phyloP scores from a whole-genome alignment of 2,888 invertebrate species.

The Boloria selene region DNA sequence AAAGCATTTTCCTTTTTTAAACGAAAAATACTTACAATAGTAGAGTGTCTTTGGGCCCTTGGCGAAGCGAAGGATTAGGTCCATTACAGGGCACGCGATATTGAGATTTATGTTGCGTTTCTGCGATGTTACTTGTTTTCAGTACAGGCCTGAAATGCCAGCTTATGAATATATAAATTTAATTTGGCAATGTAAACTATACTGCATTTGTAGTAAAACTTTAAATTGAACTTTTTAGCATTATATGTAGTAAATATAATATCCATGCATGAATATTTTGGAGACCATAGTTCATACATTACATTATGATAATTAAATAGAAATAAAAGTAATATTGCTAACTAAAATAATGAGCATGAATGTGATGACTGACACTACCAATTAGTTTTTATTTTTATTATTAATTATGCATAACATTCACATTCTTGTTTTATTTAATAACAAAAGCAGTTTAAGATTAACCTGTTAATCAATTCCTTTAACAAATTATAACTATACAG shows the following conservation, averaged over 20 bases:
- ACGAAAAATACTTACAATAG: slow-evolving; percentile 85
- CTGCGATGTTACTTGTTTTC: slow-evolving; percentile 68
- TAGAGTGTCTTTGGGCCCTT: slow-evolving; percentile 90
- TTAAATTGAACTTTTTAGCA: neutral
- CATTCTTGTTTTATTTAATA: too few relatives aligned
- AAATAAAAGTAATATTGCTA: slow-evolving; percentile 35
- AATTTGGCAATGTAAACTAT: too few relatives aligned
- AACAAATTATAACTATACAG: too few relatives aligned
- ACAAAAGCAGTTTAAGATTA: too few relatives aligned
- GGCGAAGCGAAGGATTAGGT: slow-evolving; percentile 86
- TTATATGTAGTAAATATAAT: neutral
- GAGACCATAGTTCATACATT: too few relatives aligned
- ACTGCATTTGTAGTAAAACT: too few relatives aligned
- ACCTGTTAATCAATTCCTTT: too few relatives aligned
- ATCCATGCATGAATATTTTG: slow-evolving; percentile 1
- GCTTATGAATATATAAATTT: neutral
- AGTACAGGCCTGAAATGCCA: slow-evolving; percentile 66
- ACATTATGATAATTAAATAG: neutral
- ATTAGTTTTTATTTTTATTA: slow-evolving; percentile 1
- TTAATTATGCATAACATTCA: too few relatives aligned
- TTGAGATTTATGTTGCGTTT: slow-evolving; percentile 83
- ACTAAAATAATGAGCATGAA: slow-evolving; percentile 40
- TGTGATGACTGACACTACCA: slow-evolving; percentile 26
- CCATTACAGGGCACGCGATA: slow-evolving; percentile 84
- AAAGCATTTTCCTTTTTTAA: too few relatives aligned